Percentiles rank a stretch among this genome's conserved stretches.
phyloP scores from a whole-genome alignment of 2,113 vertebrate genomes.

The Turdus rufiventris region DNA sequence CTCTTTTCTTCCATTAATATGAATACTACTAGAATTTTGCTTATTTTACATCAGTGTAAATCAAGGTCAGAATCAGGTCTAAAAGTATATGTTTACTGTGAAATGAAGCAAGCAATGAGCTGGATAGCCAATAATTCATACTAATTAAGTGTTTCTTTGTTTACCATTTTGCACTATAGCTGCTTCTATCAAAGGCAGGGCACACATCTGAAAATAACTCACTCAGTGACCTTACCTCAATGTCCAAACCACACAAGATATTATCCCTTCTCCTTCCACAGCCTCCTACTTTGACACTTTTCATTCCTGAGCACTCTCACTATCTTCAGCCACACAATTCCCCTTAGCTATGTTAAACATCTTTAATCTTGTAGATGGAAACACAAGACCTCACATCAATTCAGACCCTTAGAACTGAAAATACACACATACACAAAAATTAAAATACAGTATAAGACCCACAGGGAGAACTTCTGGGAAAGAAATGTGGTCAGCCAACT shows the following conservation, averaged over 20 bases:
- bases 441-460: not conserved
- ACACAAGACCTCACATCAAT: not conserved
- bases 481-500: not conserved
- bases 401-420: not conserved
- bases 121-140: not conserved
- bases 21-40: not conserved
- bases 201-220: not conserved
- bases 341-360: not conserved
- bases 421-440: not conserved
- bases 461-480: not conserved
- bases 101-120: not conserved
- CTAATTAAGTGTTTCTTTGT: not conserved
- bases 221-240: not conserved
- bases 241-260: not conserved
- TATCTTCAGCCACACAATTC: not conserved
- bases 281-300: not conserved
- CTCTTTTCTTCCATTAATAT: not conserved
- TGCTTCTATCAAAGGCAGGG: not conserved
- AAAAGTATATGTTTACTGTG: not conserved
- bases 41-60: not conserved
- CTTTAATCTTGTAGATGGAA: not conserved
- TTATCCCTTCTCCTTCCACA: not conserved
- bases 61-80: not conserved
- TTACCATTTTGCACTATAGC: not conserved
- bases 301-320: not conserved